A percentile compares a stretch with the other conserved stretches of the same genome.
These are phyloP conservation scores for Anniella stebbinsi DNA, from an alignment of 2,797 vertebrate species.

Conservation along the genomic window DNA sequence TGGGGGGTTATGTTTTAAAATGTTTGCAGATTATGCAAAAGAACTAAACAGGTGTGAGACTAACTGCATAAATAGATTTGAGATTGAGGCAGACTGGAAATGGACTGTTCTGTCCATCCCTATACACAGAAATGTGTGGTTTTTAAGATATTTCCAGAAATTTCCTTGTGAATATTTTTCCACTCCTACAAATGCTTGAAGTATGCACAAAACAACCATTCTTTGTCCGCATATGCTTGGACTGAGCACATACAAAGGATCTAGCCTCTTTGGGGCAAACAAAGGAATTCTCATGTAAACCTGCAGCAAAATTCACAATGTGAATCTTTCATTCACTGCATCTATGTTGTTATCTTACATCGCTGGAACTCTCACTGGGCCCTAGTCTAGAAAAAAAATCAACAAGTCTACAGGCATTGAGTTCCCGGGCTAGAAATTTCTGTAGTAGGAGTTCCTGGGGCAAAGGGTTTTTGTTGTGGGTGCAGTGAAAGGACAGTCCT, in stretches of 20 bases:
- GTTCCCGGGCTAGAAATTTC: neutral
- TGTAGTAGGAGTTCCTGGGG: neutral
- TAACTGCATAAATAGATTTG: too few species aligned
- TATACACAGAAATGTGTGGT: neutral
- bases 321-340: too few species aligned
- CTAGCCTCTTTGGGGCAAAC: neutral
- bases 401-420: neutral
- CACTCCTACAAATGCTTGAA: neutral
- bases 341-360: neutral
- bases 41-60: neutral
- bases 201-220: too few species aligned
- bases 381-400: neutral
- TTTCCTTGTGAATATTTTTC: neutral
- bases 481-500: neutral
- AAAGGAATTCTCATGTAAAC: neutral
- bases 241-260: neutral
- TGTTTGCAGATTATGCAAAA: neutral
- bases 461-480: neutral
- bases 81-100: neutral
- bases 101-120: neutral
- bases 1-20: too few species aligned
- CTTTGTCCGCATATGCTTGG: too few species aligned
- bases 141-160: neutral
- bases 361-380: neutral
- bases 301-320: too few species aligned